Base-by-base conservation (phyloP, 2,113 vertebrate species). In the Pterophyllum scalare region DNA sequence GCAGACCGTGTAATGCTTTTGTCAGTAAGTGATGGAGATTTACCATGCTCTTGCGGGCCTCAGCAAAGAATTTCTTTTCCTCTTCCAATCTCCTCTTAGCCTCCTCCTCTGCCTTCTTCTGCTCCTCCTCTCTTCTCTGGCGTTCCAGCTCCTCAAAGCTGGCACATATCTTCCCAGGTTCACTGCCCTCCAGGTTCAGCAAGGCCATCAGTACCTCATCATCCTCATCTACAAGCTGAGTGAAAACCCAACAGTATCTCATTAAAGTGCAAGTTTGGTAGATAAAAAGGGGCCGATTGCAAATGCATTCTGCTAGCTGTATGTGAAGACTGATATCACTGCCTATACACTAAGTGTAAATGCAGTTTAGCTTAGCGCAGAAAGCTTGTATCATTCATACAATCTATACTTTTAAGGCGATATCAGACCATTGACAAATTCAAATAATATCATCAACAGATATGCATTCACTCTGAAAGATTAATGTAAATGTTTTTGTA, bases 1-100 rank as follows among this genome's bases (percentile, higher is more conserved):
- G n/a, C n/a, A n/a, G n/a, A n/a, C n/a, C n/a, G n/a, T n/a, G n/a
- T n/a, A 3, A 19, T 3, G n/a, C 12, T 17, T 61, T 78, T 9
- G 3, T 46, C 26, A 28, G n/a, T 12, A 20, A 5, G 9, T 10
- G 33, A 26, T 24, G n/a, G 1, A 22, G 38, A 31, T 93, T 86
- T 80, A 96, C 96, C 96, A 97, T 96, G 83, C 80, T 96, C 89
- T 94, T 96, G 61, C 96, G 96, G 19, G 96, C 96, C 85, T 96
- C 96, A 0, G 95, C 95, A n/a, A 96, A 97, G 28, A 95, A 92
- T 64, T 75, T 95, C 89, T 96, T 96, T 87, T 97, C 96, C 84
- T 97, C 96, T 59, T 97, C 94, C 87, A 96, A 81, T 49, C 96
- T 95, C 65, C 54, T 94, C 86, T 94, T 96, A 56, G 96, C 96